Conservation (phyloP, 2,888 invertebrate species). For the Archaeoteleia sp. region DNA sequence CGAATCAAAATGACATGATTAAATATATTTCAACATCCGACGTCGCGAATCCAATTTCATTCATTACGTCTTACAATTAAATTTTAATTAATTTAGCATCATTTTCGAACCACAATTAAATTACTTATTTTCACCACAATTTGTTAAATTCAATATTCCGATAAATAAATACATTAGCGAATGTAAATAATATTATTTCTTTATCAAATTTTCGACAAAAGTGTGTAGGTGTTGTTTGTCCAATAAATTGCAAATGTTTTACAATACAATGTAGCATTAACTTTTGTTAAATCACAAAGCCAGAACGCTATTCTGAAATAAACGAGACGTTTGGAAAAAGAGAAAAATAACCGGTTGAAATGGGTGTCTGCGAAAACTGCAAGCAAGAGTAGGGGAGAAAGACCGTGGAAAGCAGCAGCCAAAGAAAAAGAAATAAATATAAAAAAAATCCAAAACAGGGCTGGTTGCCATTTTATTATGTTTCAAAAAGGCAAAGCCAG, state of each 20-base stretch:
- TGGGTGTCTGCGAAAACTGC: conserved; percentile 49
- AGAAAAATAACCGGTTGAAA: conserved; percentile 43
- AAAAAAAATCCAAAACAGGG: conserved; percentile 26
- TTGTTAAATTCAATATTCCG: too few relatives aligned
- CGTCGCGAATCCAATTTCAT: too few relatives aligned
- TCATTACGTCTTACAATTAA: too few relatives aligned
- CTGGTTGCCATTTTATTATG: conserved; percentile 30
- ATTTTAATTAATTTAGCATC: too few relatives aligned
- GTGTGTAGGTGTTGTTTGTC: conserved; percentile 4
- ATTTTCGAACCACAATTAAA: too few relatives aligned
- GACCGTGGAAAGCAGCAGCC: conserved; percentile 35
- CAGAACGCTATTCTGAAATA: conserved; percentile 45
- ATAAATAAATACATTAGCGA: too few relatives aligned
- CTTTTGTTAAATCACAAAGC: conserved; percentile 42
- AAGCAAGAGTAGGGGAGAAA: conserved; percentile 35
- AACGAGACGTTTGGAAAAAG: conserved; percentile 53
- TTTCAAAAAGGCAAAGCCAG: conserved; percentile 26
- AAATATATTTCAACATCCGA: too few relatives aligned
- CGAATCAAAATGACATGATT: too few relatives aligned
- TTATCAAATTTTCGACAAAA: conserved; percentile 12
- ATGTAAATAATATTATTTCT: too few relatives aligned
- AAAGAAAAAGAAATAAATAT: conserved; percentile 38
- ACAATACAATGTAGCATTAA: conserved; percentile 42
- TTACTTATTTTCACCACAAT: too few relatives aligned
- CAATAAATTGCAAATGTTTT: conserved; percentile 28